Base-by-base conservation (phyloP, 2,888 invertebrate species). In the Chymomyza fuscimana region DNA sequence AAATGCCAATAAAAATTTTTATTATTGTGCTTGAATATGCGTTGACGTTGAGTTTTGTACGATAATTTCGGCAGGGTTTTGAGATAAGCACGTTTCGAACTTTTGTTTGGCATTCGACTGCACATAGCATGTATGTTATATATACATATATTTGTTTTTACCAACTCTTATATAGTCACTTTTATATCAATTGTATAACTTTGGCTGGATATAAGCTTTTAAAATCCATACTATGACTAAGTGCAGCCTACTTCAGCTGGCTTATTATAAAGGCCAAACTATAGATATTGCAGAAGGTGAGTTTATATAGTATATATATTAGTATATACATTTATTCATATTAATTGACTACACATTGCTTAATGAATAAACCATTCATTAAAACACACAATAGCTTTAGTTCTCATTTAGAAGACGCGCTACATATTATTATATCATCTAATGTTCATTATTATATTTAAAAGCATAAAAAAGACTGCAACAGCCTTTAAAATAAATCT, bases 11-110 rank as follows among this genome's bases (percentile, higher is more conserved):
- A 75, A 79, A 80, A 68, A 65, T 80, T 70, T 46, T 10, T 70
- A 74, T 77, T 60, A 64, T 62, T 70, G 36, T 65, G 64, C 70
- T 66, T 79, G 69, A 77, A 78, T 76, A 74, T 77, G 64, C 25
- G 74, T 66, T 46, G 65, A 58, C 63, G 61, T 73, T 65, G 19
- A 15, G 63, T 62, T 69, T 60, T 52, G n/a, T 22, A 68, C 52
- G 58, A 65, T 22, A 66, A 50, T 67, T 76, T 72, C 52, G 68
- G 61, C 61, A 74, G 46, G 72, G 69, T 52, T n/a, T 51, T 19
- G 50, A 72, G 81, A 80, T 80, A 80, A 80, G 82, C 80, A 81
- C 75, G 82, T 72, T 77, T 50, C 52, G 19, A 29, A 59, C 51
- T 16, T 22, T 16, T 46, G 40, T 46, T 46, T 46, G 40, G 40